phyloP scores from a whole-genome alignment of 2,888 invertebrate species.

The Drosophila anceps region DNA sequence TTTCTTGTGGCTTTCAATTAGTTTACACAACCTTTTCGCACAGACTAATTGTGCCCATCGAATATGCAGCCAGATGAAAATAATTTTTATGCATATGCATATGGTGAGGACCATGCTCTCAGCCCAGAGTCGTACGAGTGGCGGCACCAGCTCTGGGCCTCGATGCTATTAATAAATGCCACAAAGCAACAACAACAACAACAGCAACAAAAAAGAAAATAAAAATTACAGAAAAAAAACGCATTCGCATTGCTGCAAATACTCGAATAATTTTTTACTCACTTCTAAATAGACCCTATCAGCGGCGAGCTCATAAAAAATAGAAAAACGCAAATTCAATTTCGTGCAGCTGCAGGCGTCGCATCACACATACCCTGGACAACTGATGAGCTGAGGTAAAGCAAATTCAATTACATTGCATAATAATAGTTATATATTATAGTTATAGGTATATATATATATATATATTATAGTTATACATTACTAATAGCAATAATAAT shows the following conservation, averaged over 20 bases:
- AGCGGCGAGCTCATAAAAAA: constrained; percentile 16
- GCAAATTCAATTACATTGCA: background rate
- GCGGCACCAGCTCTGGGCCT: constrained; percentile 55
- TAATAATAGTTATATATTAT: background rate
- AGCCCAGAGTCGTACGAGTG: constrained; percentile 13
- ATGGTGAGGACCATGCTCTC: constrained; percentile 22
- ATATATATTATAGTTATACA: background rate
- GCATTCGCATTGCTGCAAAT: constrained; percentile 33
- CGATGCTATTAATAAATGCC: constrained; percentile 57
- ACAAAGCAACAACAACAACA: constrained; percentile 6
- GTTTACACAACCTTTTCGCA: constrained; percentile 57
- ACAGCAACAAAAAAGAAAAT: background rate
- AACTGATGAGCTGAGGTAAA: background rate
- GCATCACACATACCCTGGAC: constrained; percentile 24
- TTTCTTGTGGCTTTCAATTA: constrained; percentile 28
- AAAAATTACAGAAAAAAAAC: background rate
- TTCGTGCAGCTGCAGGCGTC: background rate
- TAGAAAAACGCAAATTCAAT: background rate
- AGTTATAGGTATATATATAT: no score
- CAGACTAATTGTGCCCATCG: constrained; percentile 56
- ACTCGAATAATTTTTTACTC: constrained; percentile 54
- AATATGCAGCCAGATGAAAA: constrained; percentile 46
- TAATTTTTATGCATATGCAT: constrained; percentile 38
- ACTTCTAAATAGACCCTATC: constrained; percentile 44
- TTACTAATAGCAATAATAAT: background rate